Evolutionary conservation across 2,888 invertebrate genomes (phyloP), one percentile per base, ranked within the genome.

Genomic region (Malthinus seriepunctatus): DNA sequence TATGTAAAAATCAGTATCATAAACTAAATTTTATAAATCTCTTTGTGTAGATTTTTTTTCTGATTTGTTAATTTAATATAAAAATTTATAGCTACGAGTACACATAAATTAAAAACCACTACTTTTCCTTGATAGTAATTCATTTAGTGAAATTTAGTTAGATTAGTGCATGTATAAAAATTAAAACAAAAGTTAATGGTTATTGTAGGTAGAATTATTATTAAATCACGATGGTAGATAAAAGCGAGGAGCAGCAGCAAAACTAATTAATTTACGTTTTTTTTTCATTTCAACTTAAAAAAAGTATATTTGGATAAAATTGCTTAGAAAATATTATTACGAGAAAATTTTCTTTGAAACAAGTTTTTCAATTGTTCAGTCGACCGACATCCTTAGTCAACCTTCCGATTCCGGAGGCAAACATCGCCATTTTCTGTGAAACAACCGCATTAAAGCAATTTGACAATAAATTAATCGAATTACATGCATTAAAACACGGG

Each of bases 391-490:
- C 67, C 63, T 64, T 67, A 61, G 66, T 66, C 69, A 71, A 69
- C 71, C 73, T 71, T 70, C 66, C 68, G 63, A 67, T 69, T 73
- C 71, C 70, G 72, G 69, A 63, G 65, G 68, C 62, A 63, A 63
- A 55, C 61, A 68, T 63, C 67, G 69, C 71, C 70, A 71, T 74
- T 74, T 71, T 69, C 72, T 70, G 71, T 72, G 73, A 75, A 77
- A 76, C 76, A 77, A 76, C 74, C 74, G 70, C 75, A 75, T 76
- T 74, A 74, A 74, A 74, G 74, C 78, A 76, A 79, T 78, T 78
- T 76, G 76, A 77, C 77, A 78, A 78, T 76, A 76, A 78, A 77
- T 78, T 78, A 79, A 78, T 79, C 77, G 73, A 76, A 74, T 79
- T 78, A 77, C 76, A 71, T 71, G 73, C 78, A 74, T 75, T 78